Evolutionary conservation across 2,797 vertebrate species (phyloP).

Genomic region (Nyctalus aviator): DNA sequence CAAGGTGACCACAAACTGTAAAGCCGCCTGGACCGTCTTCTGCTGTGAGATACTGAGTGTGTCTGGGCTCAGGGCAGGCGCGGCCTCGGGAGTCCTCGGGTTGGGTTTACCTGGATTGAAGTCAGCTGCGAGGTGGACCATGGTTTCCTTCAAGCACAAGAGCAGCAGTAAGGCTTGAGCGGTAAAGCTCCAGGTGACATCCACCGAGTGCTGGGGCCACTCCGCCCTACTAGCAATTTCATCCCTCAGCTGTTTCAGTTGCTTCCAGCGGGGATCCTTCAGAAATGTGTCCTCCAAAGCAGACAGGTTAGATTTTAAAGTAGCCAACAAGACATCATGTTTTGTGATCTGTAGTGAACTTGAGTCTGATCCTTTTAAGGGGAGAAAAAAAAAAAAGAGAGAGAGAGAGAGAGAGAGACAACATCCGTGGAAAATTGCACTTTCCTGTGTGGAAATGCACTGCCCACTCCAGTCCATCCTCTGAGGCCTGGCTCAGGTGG

Average conservation of each 20-base stretch:
- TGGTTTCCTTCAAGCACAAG: slow-evolving; percentile 88
- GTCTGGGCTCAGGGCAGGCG: slow-evolving; percentile 93
- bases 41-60: slow-evolving; percentile 93
- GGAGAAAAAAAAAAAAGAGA: too few relatives aligned
- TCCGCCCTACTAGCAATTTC: slow-evolving; percentile 71
- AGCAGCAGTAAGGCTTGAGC: slow-evolving; percentile 91
- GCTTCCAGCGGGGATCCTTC: slow-evolving; percentile 77
- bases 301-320: slow-evolving; percentile 87
- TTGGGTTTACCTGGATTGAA: slow-evolving; percentile 83
- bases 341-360: slow-evolving; percentile 83
- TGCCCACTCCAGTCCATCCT: background rate
- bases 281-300: slow-evolving; percentile 87
- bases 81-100: slow-evolving; percentile 86
- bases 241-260: slow-evolving; percentile 76
- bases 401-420: background rate
- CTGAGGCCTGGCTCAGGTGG: background rate
- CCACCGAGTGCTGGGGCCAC: slow-evolving; percentile 85
- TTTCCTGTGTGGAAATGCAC: background rate
- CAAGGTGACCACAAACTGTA: slow-evolving; percentile 93
- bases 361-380: slow-evolving; percentile 83
- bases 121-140: slow-evolving; percentile 85
- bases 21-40: slow-evolving; percentile 87
- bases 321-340: slow-evolving; percentile 86
- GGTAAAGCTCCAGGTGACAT: slow-evolving; percentile 91
- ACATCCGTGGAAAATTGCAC: background rate